Conservation (phyloP, 2,797 vertebrate species). For the Smutsia temminckii region DNA sequence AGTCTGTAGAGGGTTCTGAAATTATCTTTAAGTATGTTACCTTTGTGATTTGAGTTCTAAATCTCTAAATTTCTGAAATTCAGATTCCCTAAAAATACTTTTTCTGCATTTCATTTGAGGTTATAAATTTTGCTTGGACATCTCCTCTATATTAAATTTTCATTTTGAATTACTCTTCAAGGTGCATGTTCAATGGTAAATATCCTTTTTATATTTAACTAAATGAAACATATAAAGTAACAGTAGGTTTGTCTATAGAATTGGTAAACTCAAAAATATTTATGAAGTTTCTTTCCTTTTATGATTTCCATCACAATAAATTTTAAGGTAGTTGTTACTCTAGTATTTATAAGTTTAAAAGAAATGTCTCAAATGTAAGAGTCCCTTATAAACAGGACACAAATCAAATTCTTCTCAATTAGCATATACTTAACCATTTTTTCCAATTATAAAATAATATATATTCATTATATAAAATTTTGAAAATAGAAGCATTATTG, state of each 20-base stretch:
- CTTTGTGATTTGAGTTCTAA: not conserved
- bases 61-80: not conserved
- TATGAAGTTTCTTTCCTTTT: not conserved
- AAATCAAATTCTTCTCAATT: not conserved
- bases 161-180: not conserved
- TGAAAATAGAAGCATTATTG: not conserved
- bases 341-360: not conserved
- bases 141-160: not conserved
- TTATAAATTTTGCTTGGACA: not conserved
- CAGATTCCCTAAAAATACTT: not conserved
- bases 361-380: not conserved
- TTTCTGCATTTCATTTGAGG: not conserved
- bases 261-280: not conserved
- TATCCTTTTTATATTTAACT: not conserved
- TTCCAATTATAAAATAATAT: not conserved
- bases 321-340: not conserved
- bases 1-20: not conserved
- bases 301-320: not conserved
- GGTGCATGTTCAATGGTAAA: not conserved
- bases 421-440: not conserved
- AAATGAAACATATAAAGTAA: not conserved
- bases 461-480: not conserved
- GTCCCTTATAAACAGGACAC: not conserved
- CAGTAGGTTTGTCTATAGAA: not conserved
- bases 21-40: not conserved